Evolutionary conservation across 2,113 vertebrate genomes (phyloP), one percentile per base, ranked within the genome.

Genomic region (Condylura cristata): DNA sequence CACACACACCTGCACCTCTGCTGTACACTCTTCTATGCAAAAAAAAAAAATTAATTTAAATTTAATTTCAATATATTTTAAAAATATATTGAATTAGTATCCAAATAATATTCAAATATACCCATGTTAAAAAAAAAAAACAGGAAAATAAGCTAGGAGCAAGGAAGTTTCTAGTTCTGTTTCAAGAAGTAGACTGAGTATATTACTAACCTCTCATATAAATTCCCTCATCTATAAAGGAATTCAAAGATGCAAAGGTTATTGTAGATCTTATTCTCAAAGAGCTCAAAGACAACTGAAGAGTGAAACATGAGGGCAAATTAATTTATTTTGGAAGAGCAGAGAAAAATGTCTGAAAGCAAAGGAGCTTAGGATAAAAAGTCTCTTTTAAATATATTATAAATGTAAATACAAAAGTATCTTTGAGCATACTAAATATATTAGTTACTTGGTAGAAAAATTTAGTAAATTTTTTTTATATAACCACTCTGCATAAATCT

Each of bases 401-500:
- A 56, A 56, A 56, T 53, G 20, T 53, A 20, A 53, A 53, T 56
- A 56, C 17, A 56, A 56, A 74, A 82, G 30, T 44, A 32, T 16
- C 61, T 93, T 81, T 82, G 81, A 68, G 60, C 65, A 51, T 70
- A 58, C 41, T 28, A 70, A 5, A 37, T 34, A n/a, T 2, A n/a
- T 24, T 51, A 86, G 34, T 13, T 91, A 51, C 24, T 78, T 48
- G 46, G 32, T 76, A 81, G 56, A 93, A 56, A 71, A 53, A 20
- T n/a, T 70, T 89, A 74, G n/a, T n/a, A n/a, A n/a, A n/a, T 66
- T 86, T 92, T 70, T 86, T 79, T 32, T 60, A 53, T 68, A 28
- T 0, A 68, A 65, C 5, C 39, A 20, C 51, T 91, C 75, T 28
- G 51, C 24, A 65, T 68, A 41, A 71, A 93, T 39, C n/a, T 60